Evolutionary conservation across 2,113 vertebrate genomes (phyloP).

Genomic region (Chunga burmeisteri): DNA sequence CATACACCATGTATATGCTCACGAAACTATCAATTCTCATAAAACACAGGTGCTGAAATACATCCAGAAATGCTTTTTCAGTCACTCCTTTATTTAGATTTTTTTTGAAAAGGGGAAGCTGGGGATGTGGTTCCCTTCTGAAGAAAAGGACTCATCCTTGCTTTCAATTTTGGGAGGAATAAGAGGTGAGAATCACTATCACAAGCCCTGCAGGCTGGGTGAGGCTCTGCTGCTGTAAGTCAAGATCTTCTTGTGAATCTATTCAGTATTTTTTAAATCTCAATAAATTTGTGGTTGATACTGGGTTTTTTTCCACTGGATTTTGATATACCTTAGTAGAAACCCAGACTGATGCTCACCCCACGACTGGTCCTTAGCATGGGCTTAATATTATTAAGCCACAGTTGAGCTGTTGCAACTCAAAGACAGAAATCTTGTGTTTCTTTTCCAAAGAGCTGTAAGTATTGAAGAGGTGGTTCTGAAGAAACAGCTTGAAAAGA

Average conservation of each 20-base stretch:
- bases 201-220: neutral
- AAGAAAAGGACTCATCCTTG: neutral
- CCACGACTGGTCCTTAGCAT: neutral
- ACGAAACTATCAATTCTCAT: neutral
- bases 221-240: neutral
- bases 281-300: neutral
- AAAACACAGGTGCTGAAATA: neutral
- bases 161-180: neutral
- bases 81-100: neutral
- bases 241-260: neutral
- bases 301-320: neutral
- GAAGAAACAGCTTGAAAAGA: neutral
- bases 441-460: neutral
- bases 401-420: neutral
- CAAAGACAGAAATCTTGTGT: neutral
- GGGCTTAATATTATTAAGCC: neutral
- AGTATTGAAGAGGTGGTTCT: conserved; percentile 2
- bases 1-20: neutral
- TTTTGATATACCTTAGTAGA: neutral
- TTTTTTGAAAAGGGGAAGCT: neutral
- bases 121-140: neutral
- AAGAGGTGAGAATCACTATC: neutral
- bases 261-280: neutral
- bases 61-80: neutral
- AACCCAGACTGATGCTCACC: neutral